Conservation (phyloP, 2,797 vertebrate species). For the Protosalanx chinensis region DNA sequence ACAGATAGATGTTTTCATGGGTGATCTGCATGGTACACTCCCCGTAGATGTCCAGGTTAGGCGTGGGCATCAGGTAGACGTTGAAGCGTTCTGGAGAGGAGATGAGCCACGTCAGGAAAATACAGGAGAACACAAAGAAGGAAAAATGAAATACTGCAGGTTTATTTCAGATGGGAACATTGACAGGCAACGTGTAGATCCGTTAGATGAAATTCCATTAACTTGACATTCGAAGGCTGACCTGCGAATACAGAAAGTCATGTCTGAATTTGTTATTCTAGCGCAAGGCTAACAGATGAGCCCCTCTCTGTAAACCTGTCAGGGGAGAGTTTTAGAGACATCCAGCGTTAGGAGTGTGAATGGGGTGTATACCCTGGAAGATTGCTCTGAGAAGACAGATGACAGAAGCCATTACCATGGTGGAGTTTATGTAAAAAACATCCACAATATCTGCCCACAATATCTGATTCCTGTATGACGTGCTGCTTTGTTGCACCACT, state of each 20-base stretch:
- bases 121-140: no score
- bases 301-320: no score
- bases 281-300: not conserved
- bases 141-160: not conserved
- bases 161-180: no score
- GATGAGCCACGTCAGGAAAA: no score
- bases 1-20: conserved; percentile 99
- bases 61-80: conserved; percentile 97
- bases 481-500: not conserved
- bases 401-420: not conserved
- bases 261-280: not conserved
- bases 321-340: not conserved
- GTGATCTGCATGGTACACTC: conserved; percentile 99
- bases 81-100: conserved; percentile 89
- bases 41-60: conserved; percentile 98
- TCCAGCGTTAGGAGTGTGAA: not conserved
- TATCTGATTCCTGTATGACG: not conserved
- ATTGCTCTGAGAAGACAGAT: not conserved
- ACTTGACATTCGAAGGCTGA: no score
- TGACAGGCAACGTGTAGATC: no score
- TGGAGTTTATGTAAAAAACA: not conserved
- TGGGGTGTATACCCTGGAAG: not conserved
- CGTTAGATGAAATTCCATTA: no score
- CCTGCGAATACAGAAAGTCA: no score
- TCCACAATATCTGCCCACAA: not conserved